These are phyloP conservation scores for Colistium nudipinnis DNA, from an alignment of 2,113 vertebrate genomes.

Conservation along the genomic window DNA sequence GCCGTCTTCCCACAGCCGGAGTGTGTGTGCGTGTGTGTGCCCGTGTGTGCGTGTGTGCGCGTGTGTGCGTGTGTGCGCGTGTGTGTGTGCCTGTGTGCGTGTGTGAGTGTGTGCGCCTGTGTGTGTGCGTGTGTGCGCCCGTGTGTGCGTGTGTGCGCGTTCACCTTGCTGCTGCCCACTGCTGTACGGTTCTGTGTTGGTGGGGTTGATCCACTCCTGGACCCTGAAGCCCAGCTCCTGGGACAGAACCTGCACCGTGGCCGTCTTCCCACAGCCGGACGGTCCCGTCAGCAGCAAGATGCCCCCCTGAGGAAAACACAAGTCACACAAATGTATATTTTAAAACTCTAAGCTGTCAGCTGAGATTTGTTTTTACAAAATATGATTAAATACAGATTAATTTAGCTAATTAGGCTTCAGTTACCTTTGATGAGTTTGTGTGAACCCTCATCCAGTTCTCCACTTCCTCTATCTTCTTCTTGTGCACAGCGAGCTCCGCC, in stretches of 20 bases:
- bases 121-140: no score
- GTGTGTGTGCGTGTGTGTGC: no score
- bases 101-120: no score
- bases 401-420: neutral
- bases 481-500: slow-evolving; percentile 93
- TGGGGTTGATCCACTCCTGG: slow-evolving; percentile 95
- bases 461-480: slow-evolving; percentile 96
- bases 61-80: no score
- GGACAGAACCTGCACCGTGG: slow-evolving; percentile 87
- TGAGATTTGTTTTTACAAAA: no score
- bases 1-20: slow-evolving; percentile 94
- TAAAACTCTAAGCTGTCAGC: no score
- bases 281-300: slow-evolving; percentile 91
- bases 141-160: no score
- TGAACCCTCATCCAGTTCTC: slow-evolving; percentile 89
- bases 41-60: no score
- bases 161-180: slow-evolving; percentile 82
- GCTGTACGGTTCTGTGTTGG: slow-evolving; percentile 80
- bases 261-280: slow-evolving; percentile 93
- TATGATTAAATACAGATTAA: neutral
- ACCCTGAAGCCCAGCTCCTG: slow-evolving; percentile 84
- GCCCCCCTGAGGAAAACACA: slow-evolving; percentile 79
- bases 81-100: no score
- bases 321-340: no score
- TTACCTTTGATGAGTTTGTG: slow-evolving; percentile 81